A percentile compares a stretch with the other conserved stretches of the same genome.
Evolutionary conservation across 2,113 vertebrate species (phyloP).

Genomic region (Miniopterus natalensis): DNA sequence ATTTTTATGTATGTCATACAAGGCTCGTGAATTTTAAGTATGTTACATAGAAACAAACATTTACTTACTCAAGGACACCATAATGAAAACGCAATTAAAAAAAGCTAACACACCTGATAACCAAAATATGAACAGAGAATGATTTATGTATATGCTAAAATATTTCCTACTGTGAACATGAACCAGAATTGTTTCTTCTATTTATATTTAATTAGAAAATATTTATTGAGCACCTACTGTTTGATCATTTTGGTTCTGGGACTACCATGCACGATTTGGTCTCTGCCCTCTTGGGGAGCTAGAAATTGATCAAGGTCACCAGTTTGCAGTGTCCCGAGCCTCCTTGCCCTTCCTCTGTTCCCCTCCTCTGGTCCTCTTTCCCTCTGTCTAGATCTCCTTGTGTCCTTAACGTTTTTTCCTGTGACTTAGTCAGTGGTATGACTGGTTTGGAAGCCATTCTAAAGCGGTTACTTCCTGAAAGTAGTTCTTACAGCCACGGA

Average conservation of each 20-base stretch:
- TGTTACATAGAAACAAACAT: neutral
- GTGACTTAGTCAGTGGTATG: neutral
- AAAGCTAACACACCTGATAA: neutral
- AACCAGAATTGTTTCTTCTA: neutral
- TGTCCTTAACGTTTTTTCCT: neutral
- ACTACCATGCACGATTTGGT: neutral
- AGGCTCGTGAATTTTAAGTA: neutral
- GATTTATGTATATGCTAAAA: neutral
- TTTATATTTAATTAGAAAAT: conserved; percentile 36
- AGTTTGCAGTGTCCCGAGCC: neutral
- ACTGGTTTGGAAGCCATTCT: neutral
- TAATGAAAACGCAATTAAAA: neutral
- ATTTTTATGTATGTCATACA: neutral
- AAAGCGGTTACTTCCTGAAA: neutral
- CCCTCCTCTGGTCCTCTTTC: neutral
- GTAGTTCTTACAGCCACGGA: neutral
- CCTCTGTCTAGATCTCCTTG: neutral
- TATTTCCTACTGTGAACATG: neutral
- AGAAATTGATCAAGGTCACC: neutral
- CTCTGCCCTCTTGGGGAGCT: neutral
- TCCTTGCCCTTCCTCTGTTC: neutral
- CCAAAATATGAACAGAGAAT: neutral
- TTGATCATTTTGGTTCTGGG: neutral
- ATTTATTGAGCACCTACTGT: neutral
- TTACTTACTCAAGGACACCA: neutral